Evolutionary conservation across 2,113 vertebrate species (phyloP).

Genomic region (Tympanuchus pallidicinctus): DNA sequence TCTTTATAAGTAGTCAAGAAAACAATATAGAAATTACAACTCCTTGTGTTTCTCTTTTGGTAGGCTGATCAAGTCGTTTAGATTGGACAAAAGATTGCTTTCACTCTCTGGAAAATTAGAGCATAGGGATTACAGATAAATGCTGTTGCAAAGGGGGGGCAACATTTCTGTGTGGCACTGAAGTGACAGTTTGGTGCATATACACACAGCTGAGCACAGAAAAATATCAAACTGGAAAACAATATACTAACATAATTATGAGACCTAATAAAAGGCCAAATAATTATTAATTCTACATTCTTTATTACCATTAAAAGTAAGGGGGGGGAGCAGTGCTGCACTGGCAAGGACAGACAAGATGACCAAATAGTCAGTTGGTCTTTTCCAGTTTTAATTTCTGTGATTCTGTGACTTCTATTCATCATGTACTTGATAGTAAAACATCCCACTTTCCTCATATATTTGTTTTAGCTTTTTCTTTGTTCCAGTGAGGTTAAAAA

Average conservation of each 20-base stretch:
- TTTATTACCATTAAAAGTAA: slow-evolving; percentile 16
- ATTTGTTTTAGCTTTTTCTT: neutral
- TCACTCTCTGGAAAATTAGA: neutral
- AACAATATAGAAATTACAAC: neutral
- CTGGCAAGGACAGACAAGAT: neutral
- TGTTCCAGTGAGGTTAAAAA: neutral
- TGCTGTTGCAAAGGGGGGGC: neutral
- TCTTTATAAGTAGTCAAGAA: neutral
- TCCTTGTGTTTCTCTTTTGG: neutral
- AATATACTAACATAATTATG: neutral
- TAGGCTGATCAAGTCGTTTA: neutral
- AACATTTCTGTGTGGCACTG: neutral
- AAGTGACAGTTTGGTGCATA: neutral
- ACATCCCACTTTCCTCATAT: slow-evolving; percentile 7
- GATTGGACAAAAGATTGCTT: neutral
- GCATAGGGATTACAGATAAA: neutral
- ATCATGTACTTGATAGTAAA: slow-evolving; percentile 31
- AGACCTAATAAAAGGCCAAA: neutral
- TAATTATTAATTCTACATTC: neutral
- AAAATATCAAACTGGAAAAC: neutral
- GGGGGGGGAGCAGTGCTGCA: neutral
- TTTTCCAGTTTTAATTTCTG: slow-evolving; percentile 46
- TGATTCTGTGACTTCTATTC: slow-evolving; percentile 9
- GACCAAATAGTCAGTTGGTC: neutral
- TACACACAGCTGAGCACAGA: neutral